Base-by-base conservation (phyloP, 2,888 invertebrate genomes). In the Gymnosoma rotundatum region DNA sequence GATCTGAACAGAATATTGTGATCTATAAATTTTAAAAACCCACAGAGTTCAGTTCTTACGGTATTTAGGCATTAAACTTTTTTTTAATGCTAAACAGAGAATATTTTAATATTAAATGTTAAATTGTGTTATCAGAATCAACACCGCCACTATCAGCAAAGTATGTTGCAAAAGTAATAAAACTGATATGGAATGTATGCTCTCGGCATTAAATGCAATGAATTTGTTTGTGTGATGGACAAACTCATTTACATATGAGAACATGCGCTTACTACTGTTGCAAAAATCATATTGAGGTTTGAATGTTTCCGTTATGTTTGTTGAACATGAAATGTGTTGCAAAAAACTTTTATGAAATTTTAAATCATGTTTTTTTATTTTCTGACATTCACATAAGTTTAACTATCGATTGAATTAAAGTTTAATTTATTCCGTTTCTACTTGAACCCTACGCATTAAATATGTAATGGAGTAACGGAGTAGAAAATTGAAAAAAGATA, bases 241-340 rank as follows among this genome's bases (percentile, higher is more conserved):
- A 48, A n/a, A n/a, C 45, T 48, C 45, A 48, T 48, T 48, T 48
- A 48, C 45, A 48, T 48, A 48, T 5, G 14, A 14, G 16, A 3
- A 42, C 12, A 48, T n/a, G 42, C 12, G 12, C 42, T 12, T 3
- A n/a, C 36, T 42, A 45, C 45, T 45, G 42, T 42, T 70, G 56
- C 12, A 48, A 25, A 56, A 45, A 58, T 25, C 21, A 42, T 58
- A 45, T 58, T 70, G 42, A 45, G 56, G 45, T 70, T 56, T 42
- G 2, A 45, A 14, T 56, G 56, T 58, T 70, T 56, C 54, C 69
- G 45, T 42, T 25, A n/a, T 45, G 45, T 21, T 56, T 42, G 54
- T 54, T 54, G n/a, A 54, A 69, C n/a, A 36, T 21, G 67, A 69
- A 67, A 69, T 42, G 16, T 54, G 38, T 42, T 69, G 10, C 38